Conservation (phyloP, 2,888 invertebrate species). For the Andrena bucephala region DNA sequence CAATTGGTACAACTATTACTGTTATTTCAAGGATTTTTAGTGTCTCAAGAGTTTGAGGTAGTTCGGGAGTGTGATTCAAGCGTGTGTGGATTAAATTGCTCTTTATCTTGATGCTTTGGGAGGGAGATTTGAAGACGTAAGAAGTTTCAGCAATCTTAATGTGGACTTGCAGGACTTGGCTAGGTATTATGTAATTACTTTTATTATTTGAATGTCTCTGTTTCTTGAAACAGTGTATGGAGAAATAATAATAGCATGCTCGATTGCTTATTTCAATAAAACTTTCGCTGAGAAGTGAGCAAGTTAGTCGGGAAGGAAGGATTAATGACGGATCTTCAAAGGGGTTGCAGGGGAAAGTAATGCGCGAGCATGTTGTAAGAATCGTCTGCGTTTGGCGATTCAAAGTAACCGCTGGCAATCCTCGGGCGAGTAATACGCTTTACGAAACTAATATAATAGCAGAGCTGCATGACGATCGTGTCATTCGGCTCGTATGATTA, state of each 20-base stretch:
- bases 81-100: too few relatives aligned
- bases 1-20: too few relatives aligned
- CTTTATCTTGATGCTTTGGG: too few relatives aligned
- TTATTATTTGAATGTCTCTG: not conserved
- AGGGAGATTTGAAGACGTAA: too few relatives aligned
- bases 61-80: too few relatives aligned
- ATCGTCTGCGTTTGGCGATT: constrained; percentile 45
- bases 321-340: constrained; percentile 5
- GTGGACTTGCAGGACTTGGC: not conserved
- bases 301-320: not conserved
- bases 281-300: not conserved
- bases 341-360: constrained; percentile 32
- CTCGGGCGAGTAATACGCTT: constrained; percentile 34
- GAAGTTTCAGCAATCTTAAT: not conserved
- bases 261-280: not conserved
- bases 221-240: not conserved
- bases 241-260: not conserved
- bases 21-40: too few relatives aligned
- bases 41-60: too few relatives aligned
- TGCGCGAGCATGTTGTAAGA: constrained; percentile 34
- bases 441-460: constrained; percentile 50
- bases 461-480: constrained; percentile 25
- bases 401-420: constrained; percentile 34
- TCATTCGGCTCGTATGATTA: constrained; percentile 34
- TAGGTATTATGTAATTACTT: not conserved